These are phyloP conservation scores for Bombyx mandarina DNA, from an alignment of 1,140 invertebrate genomes.

Conservation along the genomic window DNA sequence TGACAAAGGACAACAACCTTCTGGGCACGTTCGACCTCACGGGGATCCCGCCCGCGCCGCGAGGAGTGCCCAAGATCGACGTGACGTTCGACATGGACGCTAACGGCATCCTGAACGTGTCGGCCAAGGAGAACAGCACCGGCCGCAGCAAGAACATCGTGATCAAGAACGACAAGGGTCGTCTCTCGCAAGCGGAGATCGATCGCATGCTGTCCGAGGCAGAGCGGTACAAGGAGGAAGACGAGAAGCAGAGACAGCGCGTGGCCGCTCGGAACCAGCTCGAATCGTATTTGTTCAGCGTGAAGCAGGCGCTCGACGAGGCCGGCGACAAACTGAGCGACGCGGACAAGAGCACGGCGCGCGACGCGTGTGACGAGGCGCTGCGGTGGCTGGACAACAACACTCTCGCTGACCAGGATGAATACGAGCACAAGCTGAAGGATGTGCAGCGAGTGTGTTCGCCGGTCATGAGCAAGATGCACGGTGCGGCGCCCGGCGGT, in stretches of 20 bases:
- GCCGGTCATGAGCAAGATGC: conserved; percentile 84
- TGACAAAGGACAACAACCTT: conserved; percentile 85
- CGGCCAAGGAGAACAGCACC: conserved; percentile 74
- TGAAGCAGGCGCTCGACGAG: conserved; percentile 76
- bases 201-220: conserved; percentile 89
- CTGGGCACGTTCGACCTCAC: conserved; percentile 84
- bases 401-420: conserved; percentile 84
- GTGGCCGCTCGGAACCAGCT: conserved; percentile 84
- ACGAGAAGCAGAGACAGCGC: conserved; percentile 77
- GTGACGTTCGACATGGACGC: conserved; percentile 79
- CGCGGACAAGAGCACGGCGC: conserved; percentile 74
- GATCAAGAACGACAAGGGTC: conserved; percentile 94
- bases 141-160: conserved; percentile 84
- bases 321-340: conserved; percentile 70
- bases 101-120: conserved; percentile 81
- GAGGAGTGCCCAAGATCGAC: conserved; percentile 84
- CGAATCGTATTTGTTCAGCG: conserved; percentile 86
- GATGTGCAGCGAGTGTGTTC: conserved; percentile 79
- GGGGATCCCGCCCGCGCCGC: conserved; percentile 85
- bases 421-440: conserved; percentile 83
- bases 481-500: conserved; percentile 65
- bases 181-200: conserved; percentile 91
- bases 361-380: conserved; percentile 71
- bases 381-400: conserved; percentile 75
- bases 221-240: conserved; percentile 78